A percentile compares a stretch with the other conserved stretches of the same genome.
phyloP scores from a whole-genome alignment of 2,113 vertebrate species.

The Phaethon lepturus region DNA sequence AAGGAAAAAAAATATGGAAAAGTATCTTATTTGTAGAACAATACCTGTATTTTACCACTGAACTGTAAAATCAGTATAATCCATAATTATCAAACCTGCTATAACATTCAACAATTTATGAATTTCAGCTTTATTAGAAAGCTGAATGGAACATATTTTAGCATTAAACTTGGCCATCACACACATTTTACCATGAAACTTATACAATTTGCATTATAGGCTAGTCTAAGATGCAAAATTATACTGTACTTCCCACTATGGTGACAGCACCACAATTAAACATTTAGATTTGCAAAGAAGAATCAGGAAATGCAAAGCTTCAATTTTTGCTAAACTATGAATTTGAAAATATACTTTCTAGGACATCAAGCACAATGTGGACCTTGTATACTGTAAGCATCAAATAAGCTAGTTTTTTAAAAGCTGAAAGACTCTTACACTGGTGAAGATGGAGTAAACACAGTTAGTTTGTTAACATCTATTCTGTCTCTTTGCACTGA shows the following conservation, averaged over 20 bases:
- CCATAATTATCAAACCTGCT: not conserved
- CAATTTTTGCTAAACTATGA: not conserved
- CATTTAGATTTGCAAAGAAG: not conserved
- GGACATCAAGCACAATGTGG: slow-evolving; percentile 28
- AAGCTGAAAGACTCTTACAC: not conserved
- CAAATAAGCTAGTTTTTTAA: not conserved
- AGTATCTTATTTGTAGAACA: not conserved
- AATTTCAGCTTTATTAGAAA: not conserved
- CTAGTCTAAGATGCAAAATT: slow-evolving; percentile 1
- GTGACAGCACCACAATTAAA: not conserved
- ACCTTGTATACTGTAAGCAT: not conserved
- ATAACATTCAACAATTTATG: not conserved
- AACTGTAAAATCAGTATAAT: not conserved
- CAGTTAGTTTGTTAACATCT: slow-evolving; percentile 37
- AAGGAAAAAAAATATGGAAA: not conserved
- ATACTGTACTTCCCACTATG: not conserved
- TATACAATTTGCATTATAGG: not conserved
- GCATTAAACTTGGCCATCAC: not conserved
- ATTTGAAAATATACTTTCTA: not conserved
- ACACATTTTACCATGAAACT: not conserved
- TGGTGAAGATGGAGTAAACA: slow-evolving; percentile 27
- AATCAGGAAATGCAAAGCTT: not conserved
- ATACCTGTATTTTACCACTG: not conserved
- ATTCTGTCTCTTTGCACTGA: slow-evolving; percentile 13
- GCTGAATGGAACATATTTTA: not conserved